Base-by-base conservation (phyloP, 2,113 vertebrate genomes). In the Lasiurus borealis region DNA sequence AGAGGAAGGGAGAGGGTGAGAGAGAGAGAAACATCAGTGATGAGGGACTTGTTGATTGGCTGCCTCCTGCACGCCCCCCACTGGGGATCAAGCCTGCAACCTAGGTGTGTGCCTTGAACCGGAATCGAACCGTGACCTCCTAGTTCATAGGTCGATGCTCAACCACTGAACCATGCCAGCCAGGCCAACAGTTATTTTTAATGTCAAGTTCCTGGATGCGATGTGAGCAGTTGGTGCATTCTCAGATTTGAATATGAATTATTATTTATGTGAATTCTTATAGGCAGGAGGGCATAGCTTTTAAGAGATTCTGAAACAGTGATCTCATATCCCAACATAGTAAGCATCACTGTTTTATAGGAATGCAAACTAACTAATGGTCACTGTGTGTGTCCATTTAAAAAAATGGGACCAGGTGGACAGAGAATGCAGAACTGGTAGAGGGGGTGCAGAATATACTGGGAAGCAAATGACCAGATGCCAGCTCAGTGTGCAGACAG, bases 331-430 rank as follows among this genome's bases (percentile, higher is more conserved):
- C 21, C 76, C 59, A 48, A 83, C 76, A 76, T 76, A 25, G 3
- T 85, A 85, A 85, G 72, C 62, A 50, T 72, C 92, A 81, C 14
- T 93, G 75, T 40, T n/a, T 72, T 87, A 40, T n/a, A 93, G 52
- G 54, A 64, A 81, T 40, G 25, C 48, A 81, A 73, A 27, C 19
- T n/a, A 72, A 81, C 25, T 72, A 80, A 50, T 40, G 64, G 11
- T 86, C 36, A 29, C 36, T 71, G 71, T 71, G 36, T 57, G 25
- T 52, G 72, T 72, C 44, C n/a, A 78, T 1, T 27, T 27, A 27
- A 14, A 78, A n/a, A 36, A 8, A 13, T 66, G 44, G 29, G n/a
- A 40, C 52, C 34, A 6, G n/a, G 44, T 91, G 64, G 52, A 29
- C 36, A 64, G n/a, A n/a, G n/a, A n/a, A n/a, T n/a, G 66, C 15